phyloP scores from a whole-genome alignment of 2,888 invertebrate species.

The Tridacna crocea region DNA sequence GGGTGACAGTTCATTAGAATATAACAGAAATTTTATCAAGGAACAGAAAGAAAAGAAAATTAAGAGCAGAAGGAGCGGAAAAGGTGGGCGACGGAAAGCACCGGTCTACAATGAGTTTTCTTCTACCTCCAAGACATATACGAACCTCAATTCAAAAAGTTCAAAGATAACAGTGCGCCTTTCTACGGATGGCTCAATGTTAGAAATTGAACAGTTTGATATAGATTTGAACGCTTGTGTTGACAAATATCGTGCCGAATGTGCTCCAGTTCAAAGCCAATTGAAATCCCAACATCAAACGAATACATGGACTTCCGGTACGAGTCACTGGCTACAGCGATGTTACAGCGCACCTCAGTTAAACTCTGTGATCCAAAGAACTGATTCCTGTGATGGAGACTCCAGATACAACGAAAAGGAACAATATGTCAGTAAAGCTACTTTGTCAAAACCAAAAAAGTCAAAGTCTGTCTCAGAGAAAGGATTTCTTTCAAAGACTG shows the following conservation, averaged over 20 bases:
- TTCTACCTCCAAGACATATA: constrained; percentile 66
- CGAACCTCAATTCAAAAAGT: constrained; percentile 53
- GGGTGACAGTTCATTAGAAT: constrained; percentile 52
- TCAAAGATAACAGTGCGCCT: constrained; percentile 71
- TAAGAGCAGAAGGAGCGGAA: constrained; percentile 37
- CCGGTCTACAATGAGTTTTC: constrained; percentile 53
- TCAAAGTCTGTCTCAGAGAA: constrained; percentile 12
- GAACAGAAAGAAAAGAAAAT: constrained; percentile 37
- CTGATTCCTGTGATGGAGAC: too few relatives aligned
- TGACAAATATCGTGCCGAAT: not conserved
- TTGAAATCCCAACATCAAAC: not conserved
- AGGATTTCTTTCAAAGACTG: not conserved
- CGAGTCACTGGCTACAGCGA: not conserved
- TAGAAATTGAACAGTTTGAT: constrained; percentile 72
- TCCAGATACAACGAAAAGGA: not conserved
- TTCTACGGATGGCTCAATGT: constrained; percentile 71
- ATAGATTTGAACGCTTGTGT: constrained; percentile 47
- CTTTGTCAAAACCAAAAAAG: not conserved
- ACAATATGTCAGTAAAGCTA: not conserved
- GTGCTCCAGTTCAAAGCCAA: not conserved
- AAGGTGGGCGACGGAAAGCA: constrained; percentile 28
- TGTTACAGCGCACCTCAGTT: constrained; percentile 25
- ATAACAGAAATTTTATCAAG: constrained; percentile 39
- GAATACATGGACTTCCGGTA: not conserved
- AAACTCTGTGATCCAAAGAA: not conserved